A percentile compares a stretch with the other conserved stretches of the same genome.
Conservation (phyloP, 2,888 invertebrate genomes). For the Pristionchus arcanus region DNA sequence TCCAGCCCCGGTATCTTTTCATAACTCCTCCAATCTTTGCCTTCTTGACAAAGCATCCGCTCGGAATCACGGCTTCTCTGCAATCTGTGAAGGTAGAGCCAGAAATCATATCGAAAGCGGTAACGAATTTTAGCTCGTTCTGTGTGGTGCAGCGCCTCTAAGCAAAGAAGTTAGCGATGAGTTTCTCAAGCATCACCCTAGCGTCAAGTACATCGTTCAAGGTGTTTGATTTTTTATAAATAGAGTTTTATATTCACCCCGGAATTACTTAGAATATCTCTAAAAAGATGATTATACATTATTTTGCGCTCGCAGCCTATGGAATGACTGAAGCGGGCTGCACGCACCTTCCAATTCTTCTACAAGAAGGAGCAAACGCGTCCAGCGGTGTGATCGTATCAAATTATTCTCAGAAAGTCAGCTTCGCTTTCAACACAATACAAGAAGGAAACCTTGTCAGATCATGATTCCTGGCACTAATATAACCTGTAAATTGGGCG, state of each 20-base stretch:
- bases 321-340: background rate
- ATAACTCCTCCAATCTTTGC: background rate
- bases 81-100: background rate
- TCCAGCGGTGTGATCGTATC: background rate
- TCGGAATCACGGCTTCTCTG: background rate
- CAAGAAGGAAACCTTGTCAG: background rate
- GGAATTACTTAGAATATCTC: too few relatives aligned
- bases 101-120: background rate
- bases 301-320: background rate
- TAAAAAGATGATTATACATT: too few relatives aligned
- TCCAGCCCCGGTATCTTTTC: background rate
- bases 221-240: background rate
- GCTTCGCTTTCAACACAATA: background rate
- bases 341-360: background rate
- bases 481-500: background rate
- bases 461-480: background rate
- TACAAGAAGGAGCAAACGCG: background rate
- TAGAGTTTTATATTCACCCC: background rate
- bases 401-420: background rate
- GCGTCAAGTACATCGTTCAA: background rate
- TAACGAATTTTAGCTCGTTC: background rate
- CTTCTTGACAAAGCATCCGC: background rate
- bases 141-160: background rate
- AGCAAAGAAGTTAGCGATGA: background rate
- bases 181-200: background rate